Conservation (phyloP, 2,113 vertebrate genomes). For the Aramus guarauna region DNA sequence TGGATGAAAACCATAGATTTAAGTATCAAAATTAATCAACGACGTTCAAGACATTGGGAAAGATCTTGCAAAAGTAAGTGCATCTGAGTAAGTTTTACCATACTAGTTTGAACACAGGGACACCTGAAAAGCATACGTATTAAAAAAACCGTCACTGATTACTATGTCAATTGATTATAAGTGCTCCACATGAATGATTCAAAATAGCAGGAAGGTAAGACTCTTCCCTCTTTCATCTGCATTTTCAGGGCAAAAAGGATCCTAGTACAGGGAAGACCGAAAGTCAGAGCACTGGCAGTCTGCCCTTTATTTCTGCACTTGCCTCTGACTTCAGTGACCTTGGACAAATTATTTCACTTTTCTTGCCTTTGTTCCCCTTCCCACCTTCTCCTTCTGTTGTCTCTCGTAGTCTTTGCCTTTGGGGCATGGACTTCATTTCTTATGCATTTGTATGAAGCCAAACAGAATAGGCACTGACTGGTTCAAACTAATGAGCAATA, state of each 20-base stretch:
- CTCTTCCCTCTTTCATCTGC: background rate
- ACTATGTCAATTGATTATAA: background rate
- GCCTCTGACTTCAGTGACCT: background rate
- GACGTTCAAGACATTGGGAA: background rate
- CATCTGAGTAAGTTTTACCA: background rate
- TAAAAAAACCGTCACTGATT: background rate
- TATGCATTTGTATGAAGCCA: background rate
- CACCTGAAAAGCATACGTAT: background rate
- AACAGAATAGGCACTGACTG: background rate
- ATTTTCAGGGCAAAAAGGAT: background rate
- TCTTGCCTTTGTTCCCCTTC: background rate
- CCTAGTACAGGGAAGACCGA: background rate
- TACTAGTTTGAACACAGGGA: background rate
- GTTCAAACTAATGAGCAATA: background rate
- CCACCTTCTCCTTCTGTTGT: background rate
- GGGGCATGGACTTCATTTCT: background rate
- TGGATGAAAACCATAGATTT: background rate
- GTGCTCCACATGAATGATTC: background rate
- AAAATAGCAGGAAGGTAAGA: background rate
- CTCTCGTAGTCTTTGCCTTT: background rate
- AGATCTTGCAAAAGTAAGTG: background rate
- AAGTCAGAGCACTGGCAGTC: background rate
- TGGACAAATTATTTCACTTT: background rate
- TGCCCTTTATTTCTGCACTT: background rate
- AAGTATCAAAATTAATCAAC: background rate